A percentile compares a stretch with the other conserved stretches of the same genome.
phyloP scores from a whole-genome alignment of 2,113 vertebrate genomes.

The Isichthys henryi region DNA sequence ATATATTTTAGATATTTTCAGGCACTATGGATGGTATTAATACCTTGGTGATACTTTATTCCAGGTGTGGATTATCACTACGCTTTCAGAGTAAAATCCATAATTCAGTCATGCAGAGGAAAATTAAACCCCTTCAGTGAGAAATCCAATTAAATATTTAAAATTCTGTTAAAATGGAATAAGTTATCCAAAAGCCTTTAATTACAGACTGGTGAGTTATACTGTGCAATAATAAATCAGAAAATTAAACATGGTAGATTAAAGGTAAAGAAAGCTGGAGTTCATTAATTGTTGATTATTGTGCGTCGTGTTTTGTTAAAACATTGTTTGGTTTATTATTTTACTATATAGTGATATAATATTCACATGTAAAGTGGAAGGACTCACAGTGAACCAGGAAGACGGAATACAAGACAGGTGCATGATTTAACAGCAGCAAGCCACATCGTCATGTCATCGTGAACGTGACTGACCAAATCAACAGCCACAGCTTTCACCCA shows the following conservation, averaged over 20 bases:
- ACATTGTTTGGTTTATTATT: not conserved
- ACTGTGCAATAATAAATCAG: not conserved
- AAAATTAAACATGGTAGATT: not conserved
- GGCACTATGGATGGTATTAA: not conserved
- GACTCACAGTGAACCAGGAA: not conserved
- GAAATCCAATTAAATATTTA: not conserved
- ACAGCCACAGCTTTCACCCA: not conserved
- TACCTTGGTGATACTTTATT: not conserved
- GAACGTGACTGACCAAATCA: not conserved
- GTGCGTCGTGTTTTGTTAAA: not conserved
- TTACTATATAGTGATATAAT: not conserved
- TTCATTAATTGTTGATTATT: not conserved
- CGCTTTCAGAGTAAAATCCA: not conserved
- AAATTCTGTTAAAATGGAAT: not conserved
- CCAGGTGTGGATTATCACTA: not conserved
- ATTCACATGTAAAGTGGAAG: not conserved
- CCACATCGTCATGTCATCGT: not conserved
- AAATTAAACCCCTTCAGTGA: not conserved
- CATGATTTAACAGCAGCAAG: not conserved
- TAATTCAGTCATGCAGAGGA: not conserved
- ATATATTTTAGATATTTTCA: not conserved
- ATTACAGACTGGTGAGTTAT: not conserved
- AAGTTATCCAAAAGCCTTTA: not conserved
- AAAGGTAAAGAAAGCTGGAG: not conserved
- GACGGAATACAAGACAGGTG: not conserved